Percentiles rank a stretch among this genome's conserved stretches.
These are phyloP conservation scores for Himalopsyche japonica DNA, from an alignment of 2,888 invertebrate species.

Conservation along the genomic window DNA sequence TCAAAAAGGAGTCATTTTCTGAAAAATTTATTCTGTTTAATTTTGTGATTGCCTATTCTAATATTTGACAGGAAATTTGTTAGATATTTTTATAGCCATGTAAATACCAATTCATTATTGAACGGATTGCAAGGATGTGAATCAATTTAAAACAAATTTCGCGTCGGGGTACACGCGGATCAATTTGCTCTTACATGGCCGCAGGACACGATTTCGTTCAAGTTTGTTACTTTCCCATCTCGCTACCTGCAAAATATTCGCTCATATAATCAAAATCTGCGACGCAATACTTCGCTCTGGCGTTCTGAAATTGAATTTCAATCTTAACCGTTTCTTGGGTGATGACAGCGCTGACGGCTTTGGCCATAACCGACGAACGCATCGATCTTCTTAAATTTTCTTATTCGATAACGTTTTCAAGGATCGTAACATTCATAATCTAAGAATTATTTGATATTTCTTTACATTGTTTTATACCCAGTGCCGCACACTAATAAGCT, in stretches of 20 bases:
- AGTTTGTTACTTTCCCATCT: slow-evolving; percentile 3
- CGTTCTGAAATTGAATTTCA: neutral
- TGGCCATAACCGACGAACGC: neutral
- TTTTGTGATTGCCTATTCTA: neutral
- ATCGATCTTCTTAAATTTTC: too few relatives aligned
- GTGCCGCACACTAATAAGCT: too few relatives aligned
- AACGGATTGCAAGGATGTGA: slow-evolving; percentile 8
- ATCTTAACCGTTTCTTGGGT: neutral
- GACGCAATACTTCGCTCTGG: neutral
- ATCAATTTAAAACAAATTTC: slow-evolving; percentile 32
- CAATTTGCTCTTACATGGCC: slow-evolving; percentile 1
- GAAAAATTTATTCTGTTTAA: too few relatives aligned
- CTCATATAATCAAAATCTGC: slow-evolving; percentile 1
- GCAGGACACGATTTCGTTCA: slow-evolving; percentile 1
- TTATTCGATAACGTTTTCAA: too few relatives aligned
- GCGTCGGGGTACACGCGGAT: neutral
- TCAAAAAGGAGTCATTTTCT: too few relatives aligned
- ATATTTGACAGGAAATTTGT: neutral
- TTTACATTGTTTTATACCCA: too few relatives aligned
- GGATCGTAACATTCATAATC: too few relatives aligned
- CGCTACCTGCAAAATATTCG: slow-evolving; percentile 18
- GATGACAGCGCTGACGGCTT: neutral
- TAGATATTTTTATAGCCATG: neutral
- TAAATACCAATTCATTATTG: neutral
- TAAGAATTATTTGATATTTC: too few relatives aligned